Base-by-base conservation (phyloP, 2,888 invertebrate genomes). In the Erebia aethiops region DNA sequence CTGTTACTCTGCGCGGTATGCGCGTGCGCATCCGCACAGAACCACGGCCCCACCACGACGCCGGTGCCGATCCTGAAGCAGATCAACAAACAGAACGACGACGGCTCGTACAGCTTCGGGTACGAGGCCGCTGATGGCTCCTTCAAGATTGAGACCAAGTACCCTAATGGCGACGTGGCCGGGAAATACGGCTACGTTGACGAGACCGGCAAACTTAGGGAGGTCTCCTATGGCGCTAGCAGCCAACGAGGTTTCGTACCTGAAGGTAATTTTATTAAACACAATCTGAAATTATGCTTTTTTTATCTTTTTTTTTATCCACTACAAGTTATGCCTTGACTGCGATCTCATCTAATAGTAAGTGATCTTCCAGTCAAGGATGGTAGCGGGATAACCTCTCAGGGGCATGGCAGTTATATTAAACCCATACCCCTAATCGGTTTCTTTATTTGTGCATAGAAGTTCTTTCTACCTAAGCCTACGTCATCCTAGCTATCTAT, bases 171-270 rank as follows among this genome's bases (percentile, higher is more conserved):
- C 0, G 97, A 97, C 81, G 97, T 98, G 0, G 96, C 95, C 66
- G 98, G 98, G 72, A 98, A 98, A 85, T 98, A 98, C 81, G 98
- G 98, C n/a, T 98, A 97, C 84, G 94, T 97, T 0, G 98, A 98
- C 78, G 97, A 96, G 80, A 91, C 90, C 35, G 98, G 98, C 0
- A 95, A 95, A 79, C 80, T 95, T 26, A 94, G 97, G 69, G 97
- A 97, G 87, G 95, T 98, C 26, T 97, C 98, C 75, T 98, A 98
- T 82, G 98, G 98, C 2, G 98, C 98, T 1, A 95, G 96, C 81
- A 96, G 96, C 70, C 94, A 95, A 79, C 92, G 97, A 69, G 97
- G 98, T 57, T 98, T 98, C 84, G 97, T 97, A 81, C 97, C 97
- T 1, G 95, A 95, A 82, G 97, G 97, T 92, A 87, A n/a, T 7